Evolutionary conservation across 2,888 invertebrate species (phyloP).

Genomic region (Rotaria magnacalcarata): DNA sequence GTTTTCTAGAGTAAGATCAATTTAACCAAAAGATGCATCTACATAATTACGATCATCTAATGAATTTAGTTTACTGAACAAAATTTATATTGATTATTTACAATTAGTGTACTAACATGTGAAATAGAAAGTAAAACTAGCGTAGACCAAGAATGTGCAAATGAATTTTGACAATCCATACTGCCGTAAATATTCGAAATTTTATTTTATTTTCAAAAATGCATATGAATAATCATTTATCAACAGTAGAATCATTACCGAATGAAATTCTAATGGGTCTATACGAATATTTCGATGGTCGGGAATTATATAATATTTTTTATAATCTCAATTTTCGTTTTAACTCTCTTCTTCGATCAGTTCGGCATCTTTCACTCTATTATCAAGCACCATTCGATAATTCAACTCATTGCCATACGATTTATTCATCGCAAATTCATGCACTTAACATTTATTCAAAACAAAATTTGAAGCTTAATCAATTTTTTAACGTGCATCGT

Average conservation of each 20-base stretch:
- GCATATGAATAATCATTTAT: neutral
- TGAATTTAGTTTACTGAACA: too few relatives aligned
- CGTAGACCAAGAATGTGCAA: too few relatives aligned
- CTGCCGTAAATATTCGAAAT: too few relatives aligned
- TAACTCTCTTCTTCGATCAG: neutral
- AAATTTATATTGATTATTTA: too few relatives aligned
- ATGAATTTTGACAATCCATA: too few relatives aligned
- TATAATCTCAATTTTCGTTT: conserved; percentile 3
- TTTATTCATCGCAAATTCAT: neutral
- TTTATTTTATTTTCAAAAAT: neutral
- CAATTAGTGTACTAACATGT: too few relatives aligned
- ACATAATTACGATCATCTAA: too few relatives aligned
- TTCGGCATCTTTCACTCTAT: neutral
- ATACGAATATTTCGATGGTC: neutral
- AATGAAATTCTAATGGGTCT: neutral
- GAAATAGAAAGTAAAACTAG: too few relatives aligned
- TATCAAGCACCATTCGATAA: neutral
- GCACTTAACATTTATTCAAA: neutral
- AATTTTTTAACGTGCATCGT: neutral
- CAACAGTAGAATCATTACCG: neutral
- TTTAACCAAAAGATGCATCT: too few relatives aligned
- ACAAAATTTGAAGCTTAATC: neutral
- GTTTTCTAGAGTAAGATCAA: too few relatives aligned
- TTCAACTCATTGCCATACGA: neutral
- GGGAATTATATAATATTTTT: neutral